Percentiles rank a stretch among this genome's conserved stretches.
Conservation (phyloP, 2,113 vertebrate genomes). For the Catharus minimus region DNA sequence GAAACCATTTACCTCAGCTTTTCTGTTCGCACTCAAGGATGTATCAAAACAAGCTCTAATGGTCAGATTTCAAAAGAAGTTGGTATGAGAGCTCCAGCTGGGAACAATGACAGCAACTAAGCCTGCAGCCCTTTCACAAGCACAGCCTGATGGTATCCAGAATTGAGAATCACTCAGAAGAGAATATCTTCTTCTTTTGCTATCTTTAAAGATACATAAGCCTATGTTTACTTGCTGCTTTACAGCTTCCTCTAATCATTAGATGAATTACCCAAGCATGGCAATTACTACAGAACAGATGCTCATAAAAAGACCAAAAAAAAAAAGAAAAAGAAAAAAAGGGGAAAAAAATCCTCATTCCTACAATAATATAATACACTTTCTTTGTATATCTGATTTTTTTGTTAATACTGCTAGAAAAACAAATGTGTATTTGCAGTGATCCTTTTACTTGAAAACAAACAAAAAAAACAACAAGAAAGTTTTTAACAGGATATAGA, state of each 20-base stretch:
- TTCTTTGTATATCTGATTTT: neutral
- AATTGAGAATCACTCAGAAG: neutral
- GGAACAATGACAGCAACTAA: constrained; percentile 2
- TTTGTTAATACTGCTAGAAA: neutral
- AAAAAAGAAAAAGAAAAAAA: accelerated
- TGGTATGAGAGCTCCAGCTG: neutral
- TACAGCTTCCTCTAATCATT: constrained; percentile 51
- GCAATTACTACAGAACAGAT: constrained; percentile 56
- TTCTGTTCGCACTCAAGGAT: neutral
- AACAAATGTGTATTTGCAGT: neutral
- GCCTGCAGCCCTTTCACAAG: constrained; percentile 6
- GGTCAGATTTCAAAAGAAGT: constrained; percentile 38
- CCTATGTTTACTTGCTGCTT: constrained; percentile 31
- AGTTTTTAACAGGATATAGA: neutral
- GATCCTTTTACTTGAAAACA: neutral
- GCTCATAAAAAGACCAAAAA: neutral
- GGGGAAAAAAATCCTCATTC: accelerated
- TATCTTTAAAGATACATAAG: constrained; percentile 8
- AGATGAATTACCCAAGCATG: constrained; percentile 53
- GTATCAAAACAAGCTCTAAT: constrained; percentile 42
- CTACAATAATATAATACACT: neutral
- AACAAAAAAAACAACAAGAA: neutral
- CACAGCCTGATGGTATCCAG: neutral
- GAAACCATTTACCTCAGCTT: constrained; percentile 40
- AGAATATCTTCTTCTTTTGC: constrained; percentile 18